phyloP scores from a whole-genome alignment of 2,888 invertebrate species.

The Papilio demoleus region DNA sequence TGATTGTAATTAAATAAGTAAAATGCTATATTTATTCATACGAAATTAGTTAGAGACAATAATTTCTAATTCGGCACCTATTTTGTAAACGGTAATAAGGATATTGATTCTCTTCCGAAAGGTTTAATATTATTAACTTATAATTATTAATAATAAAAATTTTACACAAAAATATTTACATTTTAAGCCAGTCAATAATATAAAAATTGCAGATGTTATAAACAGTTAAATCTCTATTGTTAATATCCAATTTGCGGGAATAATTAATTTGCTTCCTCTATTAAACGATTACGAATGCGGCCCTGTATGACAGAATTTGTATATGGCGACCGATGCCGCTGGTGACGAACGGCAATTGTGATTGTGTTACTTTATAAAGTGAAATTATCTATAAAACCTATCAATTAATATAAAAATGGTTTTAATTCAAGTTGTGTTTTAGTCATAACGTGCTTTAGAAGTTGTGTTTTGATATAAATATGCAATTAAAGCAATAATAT shows the following conservation, averaged over 20 bases:
- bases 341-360: constrained; percentile 69
- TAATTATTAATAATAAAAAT: too few relatives aligned
- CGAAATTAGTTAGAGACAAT: too few relatives aligned
- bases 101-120: too few relatives aligned
- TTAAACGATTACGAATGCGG: constrained; percentile 53
- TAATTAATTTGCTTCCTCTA: neutral
- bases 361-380: constrained; percentile 63
- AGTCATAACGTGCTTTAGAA: neutral
- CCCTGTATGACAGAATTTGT: constrained; percentile 72
- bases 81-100: too few relatives aligned
- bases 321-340: constrained; percentile 77
- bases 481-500: constrained; percentile 61
- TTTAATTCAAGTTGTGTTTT: constrained; percentile 41
- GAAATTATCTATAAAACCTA: constrained; percentile 45
- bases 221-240: too few relatives aligned
- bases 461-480: constrained; percentile 43
- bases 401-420: constrained; percentile 47
- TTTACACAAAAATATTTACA: too few relatives aligned
- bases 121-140: too few relatives aligned
- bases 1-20: too few relatives aligned
- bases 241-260: neutral
- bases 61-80: too few relatives aligned
- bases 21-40: too few relatives aligned
- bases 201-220: too few relatives aligned
- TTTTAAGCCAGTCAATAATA: too few relatives aligned